phyloP scores from a whole-genome alignment of 1,140 invertebrate genomes.

The Lordiphosa clarofinis region DNA sequence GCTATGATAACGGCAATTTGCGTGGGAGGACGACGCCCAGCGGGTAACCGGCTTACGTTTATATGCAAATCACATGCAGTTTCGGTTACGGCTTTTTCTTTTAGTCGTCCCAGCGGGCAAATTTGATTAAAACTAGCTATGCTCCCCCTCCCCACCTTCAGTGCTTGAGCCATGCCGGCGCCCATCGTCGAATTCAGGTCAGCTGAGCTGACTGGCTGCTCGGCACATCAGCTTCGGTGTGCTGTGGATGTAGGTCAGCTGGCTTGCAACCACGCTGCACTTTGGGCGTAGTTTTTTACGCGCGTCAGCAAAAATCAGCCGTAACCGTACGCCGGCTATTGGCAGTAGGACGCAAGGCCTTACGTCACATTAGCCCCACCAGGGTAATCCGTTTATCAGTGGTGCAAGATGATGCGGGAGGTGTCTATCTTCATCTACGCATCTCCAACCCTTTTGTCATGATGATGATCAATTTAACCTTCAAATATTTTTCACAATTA shows the following conservation, averaged over 20 bases:
- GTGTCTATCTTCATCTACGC: neutral
- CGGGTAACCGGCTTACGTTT: neutral
- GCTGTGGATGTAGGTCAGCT: conserved; percentile 65
- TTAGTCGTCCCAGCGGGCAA: conserved; percentile 25
- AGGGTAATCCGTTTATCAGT: conserved; percentile 5
- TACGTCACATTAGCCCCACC: conserved; percentile 5
- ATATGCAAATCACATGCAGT: conserved; percentile 30
- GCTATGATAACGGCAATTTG: conserved; percentile 6
- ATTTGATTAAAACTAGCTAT: conserved; percentile 68
- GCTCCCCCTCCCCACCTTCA: neutral
- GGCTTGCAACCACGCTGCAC: conserved; percentile 21
- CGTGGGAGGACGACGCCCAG: neutral
- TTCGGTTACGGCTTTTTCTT: conserved; percentile 17
- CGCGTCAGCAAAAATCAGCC: conserved; percentile 63
- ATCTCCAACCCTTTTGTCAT: conserved; percentile 25
- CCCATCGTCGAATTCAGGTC: conserved; percentile 58
- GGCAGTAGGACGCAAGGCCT: conserved; percentile 1
- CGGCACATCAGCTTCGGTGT: conserved; percentile 23
- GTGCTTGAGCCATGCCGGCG: conserved; percentile 31
- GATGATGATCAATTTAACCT: conserved; percentile 68
- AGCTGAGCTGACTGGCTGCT: conserved; percentile 27
- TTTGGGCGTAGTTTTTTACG: conserved; percentile 64
- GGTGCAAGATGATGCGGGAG: neutral
- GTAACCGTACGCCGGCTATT: conserved; percentile 5
- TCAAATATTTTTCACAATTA: conserved; percentile 52